Percentiles rank a stretch among this genome's conserved stretches.
Conservation (phyloP, 2,888 invertebrate species). For the Ormyrus pomaceus region DNA sequence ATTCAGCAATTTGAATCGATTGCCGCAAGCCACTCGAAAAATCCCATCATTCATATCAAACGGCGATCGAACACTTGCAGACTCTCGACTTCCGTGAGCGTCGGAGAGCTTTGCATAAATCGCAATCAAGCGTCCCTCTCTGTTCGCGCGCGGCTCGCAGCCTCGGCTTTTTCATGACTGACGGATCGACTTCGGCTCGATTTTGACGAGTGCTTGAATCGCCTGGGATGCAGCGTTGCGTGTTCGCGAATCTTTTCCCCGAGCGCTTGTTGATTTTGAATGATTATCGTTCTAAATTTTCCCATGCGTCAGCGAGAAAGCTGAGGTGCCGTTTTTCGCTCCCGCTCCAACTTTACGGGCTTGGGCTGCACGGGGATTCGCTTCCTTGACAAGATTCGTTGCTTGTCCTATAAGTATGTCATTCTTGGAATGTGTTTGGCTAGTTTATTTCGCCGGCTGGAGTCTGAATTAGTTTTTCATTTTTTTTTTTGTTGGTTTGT, state of each 20-base stretch:
- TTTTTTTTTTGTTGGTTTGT: too few species aligned
- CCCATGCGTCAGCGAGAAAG: constrained; percentile 31
- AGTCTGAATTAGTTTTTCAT: too few species aligned
- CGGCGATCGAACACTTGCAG: neutral
- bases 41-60: neutral
- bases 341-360: constrained; percentile 30
- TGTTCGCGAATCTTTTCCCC: too few species aligned
- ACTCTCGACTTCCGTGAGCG: constrained; percentile 1
- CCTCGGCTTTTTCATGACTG: constrained; percentile 19
- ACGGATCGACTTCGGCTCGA: constrained; percentile 22
- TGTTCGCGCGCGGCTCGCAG: too few species aligned
- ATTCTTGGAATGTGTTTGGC: too few species aligned
- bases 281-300: constrained; percentile 50
- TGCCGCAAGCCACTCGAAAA: too few species aligned
- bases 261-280: constrained; percentile 41
- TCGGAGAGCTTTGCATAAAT: constrained; percentile 15
- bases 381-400: constrained; percentile 38
- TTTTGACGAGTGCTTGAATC: constrained; percentile 46
- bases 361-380: constrained; percentile 41
- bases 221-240: neutral
- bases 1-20: too few species aligned
- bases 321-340: constrained; percentile 4
- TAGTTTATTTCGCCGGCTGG: too few species aligned
- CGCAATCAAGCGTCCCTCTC: too few species aligned
- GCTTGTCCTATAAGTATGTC: constrained; percentile 25